A percentile compares a stretch with the other conserved stretches of the same genome.
These are phyloP conservation scores for Vesta saturnalis DNA, from an alignment of 2,888 invertebrate species.

Conservation along the genomic window DNA sequence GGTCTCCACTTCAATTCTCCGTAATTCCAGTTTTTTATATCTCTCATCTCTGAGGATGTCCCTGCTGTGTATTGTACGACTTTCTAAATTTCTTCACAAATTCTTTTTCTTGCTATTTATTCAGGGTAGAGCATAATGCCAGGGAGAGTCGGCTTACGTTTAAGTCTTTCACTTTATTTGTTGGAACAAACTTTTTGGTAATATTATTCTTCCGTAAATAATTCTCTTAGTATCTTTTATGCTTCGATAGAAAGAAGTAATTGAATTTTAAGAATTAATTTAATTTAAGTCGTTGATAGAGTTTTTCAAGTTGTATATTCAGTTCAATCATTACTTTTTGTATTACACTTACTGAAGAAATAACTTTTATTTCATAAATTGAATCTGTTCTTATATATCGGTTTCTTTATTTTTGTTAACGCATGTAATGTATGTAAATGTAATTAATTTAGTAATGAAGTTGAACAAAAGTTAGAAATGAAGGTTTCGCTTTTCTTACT, in stretches of 20 bases:
- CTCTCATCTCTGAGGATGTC: constrained; percentile 38
- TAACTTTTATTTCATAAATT: too few relatives aligned
- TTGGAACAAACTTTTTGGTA: constrained; percentile 36
- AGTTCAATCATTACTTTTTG: too few relatives aligned
- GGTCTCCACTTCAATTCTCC: constrained; percentile 38
- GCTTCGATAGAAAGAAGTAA: constrained; percentile 29
- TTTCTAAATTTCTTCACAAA: constrained; percentile 39
- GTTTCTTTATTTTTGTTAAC: too few relatives aligned
- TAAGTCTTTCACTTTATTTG: constrained; percentile 36
- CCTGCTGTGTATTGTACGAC: constrained; percentile 41
- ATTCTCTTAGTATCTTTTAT: constrained; percentile 32
- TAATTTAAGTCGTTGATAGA: constrained; percentile 26
- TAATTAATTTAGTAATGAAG: too few relatives aligned
- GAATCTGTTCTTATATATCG: too few relatives aligned
- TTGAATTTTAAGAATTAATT: constrained; percentile 29
- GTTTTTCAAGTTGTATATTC: constrained; percentile 4
- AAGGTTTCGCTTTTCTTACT: too few relatives aligned
- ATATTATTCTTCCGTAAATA: constrained; percentile 35
- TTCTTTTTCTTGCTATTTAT: constrained; percentile 39
- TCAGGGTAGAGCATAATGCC: constrained; percentile 32
- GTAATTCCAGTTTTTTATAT: constrained; percentile 42
- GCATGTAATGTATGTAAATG: too few relatives aligned
- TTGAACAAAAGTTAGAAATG: too few relatives aligned
- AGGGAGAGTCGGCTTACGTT: constrained; percentile 31
- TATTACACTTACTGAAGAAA: too few relatives aligned